Conservation (phyloP, 2,797 vertebrate genomes). For the Limosa lapponica region DNA sequence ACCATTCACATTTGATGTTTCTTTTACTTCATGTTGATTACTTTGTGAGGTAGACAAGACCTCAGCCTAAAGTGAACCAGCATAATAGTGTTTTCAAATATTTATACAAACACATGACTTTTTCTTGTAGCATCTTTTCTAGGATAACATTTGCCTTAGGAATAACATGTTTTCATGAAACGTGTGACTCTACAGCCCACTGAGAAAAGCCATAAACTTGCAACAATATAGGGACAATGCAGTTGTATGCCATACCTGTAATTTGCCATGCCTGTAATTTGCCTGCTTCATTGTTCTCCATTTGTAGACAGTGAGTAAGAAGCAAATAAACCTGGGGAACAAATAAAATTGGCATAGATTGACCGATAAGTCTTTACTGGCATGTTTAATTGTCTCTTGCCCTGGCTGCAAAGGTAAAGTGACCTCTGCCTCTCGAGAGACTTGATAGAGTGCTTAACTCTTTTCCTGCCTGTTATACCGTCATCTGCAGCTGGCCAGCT, state of each 20-base stretch:
- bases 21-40: neutral
- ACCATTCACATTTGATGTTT: neutral
- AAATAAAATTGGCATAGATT: neutral
- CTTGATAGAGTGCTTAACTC: conserved; percentile 30
- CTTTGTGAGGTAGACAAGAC: neutral
- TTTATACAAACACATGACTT: neutral
- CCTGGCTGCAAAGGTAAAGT: neutral
- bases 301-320: neutral
- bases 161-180: neutral
- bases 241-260: neutral
- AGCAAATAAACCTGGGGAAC: neutral
- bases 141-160: neutral
- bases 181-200: rapidly evolving
- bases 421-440: neutral
- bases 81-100: neutral
- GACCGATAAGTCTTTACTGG: neutral
- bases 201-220: neutral
- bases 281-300: neutral
- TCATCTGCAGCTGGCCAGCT: conserved; percentile 38
- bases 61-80: neutral
- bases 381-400: neutral
- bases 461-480: conserved; percentile 37
- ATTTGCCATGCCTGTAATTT: neutral
- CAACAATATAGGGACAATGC: neutral
- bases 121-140: neutral